phyloP scores from a whole-genome alignment of 2,888 invertebrate species.

The Cantharis nigra region DNA sequence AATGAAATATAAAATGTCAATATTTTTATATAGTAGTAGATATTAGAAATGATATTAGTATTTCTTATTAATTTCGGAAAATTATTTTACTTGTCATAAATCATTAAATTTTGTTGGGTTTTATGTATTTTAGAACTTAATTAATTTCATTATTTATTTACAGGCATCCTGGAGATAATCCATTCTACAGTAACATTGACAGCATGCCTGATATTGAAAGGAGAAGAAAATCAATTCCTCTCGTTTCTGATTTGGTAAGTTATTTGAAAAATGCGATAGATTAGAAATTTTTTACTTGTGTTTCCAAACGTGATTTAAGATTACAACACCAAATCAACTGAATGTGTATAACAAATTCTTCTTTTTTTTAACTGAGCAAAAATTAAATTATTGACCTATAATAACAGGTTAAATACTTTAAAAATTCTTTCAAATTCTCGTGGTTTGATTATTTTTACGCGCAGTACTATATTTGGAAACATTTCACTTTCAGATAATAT shows the following conservation, averaged over 20 bases:
- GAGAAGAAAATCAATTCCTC: slow-evolving; percentile 93
- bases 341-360: neutral
- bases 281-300: neutral
- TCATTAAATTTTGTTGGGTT: neutral
- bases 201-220: slow-evolving; percentile 99
- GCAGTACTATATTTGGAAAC: neutral
- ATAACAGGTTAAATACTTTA: neutral
- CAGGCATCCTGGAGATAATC: slow-evolving; percentile 93
- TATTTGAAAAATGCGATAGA: neutral
- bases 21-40: neutral
- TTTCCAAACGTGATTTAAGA: neutral
- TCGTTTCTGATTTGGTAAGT: slow-evolving; percentile 99
- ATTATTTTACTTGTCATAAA: neutral
- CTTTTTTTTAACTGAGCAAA: neutral
- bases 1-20: neutral
- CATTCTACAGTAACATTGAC: slow-evolving; percentile 99
- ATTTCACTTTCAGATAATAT: neutral
- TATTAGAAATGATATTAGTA: neutral
- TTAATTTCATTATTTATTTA: slow-evolving; percentile 39
- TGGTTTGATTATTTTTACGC: neutral
- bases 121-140: slow-evolving; percentile 8
- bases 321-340: neutral
- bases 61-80: neutral
- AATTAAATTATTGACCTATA: neutral
- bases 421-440: neutral